Percentiles rank a stretch among this genome's conserved stretches.
These are phyloP conservation scores for Cliona cf. orientalis DNA, from an alignment of 37 sponge, comb jelly and placozoan species.

Conservation along the genomic window DNA sequence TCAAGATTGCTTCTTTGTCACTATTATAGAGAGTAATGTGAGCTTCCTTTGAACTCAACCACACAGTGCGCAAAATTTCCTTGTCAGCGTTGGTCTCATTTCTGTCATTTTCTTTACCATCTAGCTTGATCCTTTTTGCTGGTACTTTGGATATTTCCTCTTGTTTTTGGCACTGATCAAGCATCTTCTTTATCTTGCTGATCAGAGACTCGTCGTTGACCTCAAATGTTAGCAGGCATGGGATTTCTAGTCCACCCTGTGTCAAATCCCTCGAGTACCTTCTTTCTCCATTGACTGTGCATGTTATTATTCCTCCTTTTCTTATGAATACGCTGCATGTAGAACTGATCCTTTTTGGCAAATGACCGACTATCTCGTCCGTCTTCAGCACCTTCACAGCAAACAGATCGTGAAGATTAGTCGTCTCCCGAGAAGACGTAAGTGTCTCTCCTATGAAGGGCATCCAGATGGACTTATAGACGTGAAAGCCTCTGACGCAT, in stretches of 20 bases:
- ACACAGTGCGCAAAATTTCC: no score
- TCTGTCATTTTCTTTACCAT: conserved; percentile 5
- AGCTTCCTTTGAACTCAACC: no score
- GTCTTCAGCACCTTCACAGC: not conserved
- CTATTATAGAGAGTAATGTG: no score
- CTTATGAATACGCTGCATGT: not conserved
- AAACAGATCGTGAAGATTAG: not conserved
- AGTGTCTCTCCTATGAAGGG: not conserved
- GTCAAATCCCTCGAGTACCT: not conserved
- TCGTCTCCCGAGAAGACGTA: not conserved
- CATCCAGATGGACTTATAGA: no score
- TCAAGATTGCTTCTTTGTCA: no score
- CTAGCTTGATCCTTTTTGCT: no score
- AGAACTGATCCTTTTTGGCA: not conserved
- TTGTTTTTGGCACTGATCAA: no score
- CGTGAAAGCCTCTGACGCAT: no score
- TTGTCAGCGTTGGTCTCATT: no score
- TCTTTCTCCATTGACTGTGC: not conserved
- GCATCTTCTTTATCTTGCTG: no score
- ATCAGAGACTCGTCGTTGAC: no score
- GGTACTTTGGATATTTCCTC: no score
- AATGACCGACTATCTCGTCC: not conserved
- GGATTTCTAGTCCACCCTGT: conserved; percentile 22
- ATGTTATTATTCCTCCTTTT: conserved; percentile 3
- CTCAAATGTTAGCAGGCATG: conserved; percentile 1